Evolutionary conservation across 2,797 vertebrate genomes (phyloP), one percentile per base, ranked within the genome.

Genomic region (Tragelaphus oryx): DNA sequence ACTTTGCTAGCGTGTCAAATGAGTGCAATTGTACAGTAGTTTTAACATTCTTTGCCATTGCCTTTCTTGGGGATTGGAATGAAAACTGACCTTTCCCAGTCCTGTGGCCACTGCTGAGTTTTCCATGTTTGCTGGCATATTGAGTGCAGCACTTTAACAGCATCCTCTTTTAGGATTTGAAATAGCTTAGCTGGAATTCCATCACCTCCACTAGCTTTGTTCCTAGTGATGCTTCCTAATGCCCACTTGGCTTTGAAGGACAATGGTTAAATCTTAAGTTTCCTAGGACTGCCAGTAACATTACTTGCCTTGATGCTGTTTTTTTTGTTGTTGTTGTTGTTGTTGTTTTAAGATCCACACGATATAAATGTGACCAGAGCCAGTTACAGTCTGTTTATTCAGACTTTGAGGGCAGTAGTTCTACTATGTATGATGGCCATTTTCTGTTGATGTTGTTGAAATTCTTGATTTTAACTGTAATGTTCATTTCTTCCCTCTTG

Each of bases 401-500:
- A 30, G 28, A 87, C 13, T 71, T 87, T 54, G 88, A 94, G 84
- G 17, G 8, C 60, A 55, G 48, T 81, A 54, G 41, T 62, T 4
- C 26, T 74, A 12, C n/a, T 60, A 7, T 5, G 4, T 46, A 14
- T 84, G 37, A 71, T 16, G 81, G 57, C 76, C 75, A 2, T 52
- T 78, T 88, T 84, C 20, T 68, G 20, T 76, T 55, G 87, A 13
- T 89, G 0, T 14, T 88, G 80, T 55, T 90, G 60, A 89, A 28
- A 37, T 85, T 87, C 30, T 50, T 68, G 33, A 54, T 37, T 5
- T 17, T 62, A 46, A 62, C 50, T 24, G 1, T 62, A 81, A 33
- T 44, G 68, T 75, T 28, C 86, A 18, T 90, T 24, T 95, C 57
- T 92, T 48, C 41, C 16, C 37, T 68, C 65, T 97, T 97, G 3